Evolutionary conservation across 2,888 invertebrate species (phyloP).

Genomic region (Campopleginae sp.): DNA sequence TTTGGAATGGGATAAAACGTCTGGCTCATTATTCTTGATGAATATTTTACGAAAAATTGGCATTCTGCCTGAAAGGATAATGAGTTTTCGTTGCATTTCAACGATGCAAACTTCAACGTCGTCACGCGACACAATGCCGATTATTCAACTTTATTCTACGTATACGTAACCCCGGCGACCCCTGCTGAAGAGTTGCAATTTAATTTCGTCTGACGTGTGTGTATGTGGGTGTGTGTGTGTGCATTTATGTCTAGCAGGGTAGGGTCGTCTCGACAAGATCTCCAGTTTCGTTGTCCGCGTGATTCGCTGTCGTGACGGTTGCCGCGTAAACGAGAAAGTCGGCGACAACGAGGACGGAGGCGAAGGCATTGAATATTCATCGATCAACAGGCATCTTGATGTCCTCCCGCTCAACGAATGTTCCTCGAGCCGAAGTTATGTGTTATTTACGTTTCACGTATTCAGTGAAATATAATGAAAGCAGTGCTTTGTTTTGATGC

Average conservation of each 20-base stretch:
- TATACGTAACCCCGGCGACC: constrained; percentile 17
- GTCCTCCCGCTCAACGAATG: constrained; percentile 42
- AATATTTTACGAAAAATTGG: no score
- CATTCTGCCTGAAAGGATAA: no score
- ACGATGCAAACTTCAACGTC: no score
- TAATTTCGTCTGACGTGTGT: constrained; percentile 54
- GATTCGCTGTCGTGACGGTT: constrained; percentile 25
- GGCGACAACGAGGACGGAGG: constrained; percentile 19
- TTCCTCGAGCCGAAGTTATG: constrained; percentile 11
- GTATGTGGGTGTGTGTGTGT: neutral
- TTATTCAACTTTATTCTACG: constrained; percentile 19
- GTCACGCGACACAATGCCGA: no score
- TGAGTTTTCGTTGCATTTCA: no score
- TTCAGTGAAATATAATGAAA: neutral
- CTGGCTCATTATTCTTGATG: no score
- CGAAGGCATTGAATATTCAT: constrained; percentile 65
- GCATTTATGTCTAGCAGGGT: neutral
- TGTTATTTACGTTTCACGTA: constrained; percentile 46
- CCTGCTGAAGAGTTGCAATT: constrained; percentile 39
- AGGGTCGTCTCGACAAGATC: neutral
- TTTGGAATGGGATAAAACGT: no score
- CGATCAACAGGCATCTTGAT: constrained; percentile 47
- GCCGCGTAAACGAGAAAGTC: constrained; percentile 19
- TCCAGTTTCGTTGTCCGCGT: constrained; percentile 15
- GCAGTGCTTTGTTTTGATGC: neutral